Evolutionary conservation across 1,140 invertebrate genomes (phyloP).

Genomic region (Tetramorium simillimum): DNA sequence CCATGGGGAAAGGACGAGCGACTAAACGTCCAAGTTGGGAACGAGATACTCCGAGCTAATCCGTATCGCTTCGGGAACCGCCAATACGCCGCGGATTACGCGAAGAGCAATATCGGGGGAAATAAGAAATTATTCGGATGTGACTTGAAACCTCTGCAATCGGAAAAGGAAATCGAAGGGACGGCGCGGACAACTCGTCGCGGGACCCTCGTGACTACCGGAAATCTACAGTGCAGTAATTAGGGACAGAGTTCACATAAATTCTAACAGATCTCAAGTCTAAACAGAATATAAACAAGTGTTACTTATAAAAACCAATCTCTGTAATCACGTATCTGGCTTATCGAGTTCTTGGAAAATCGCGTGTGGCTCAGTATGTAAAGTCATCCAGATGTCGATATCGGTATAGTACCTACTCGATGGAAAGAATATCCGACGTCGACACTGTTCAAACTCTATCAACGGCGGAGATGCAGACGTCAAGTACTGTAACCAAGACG

Average conservation of each 20-base stretch:
- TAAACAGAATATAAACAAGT: neutral
- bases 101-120: neutral
- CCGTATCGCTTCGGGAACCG: conserved; percentile 46
- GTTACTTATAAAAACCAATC: conserved; percentile 28
- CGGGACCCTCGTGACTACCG: neutral
- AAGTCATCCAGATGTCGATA: conserved; percentile 41
- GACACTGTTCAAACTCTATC: conserved; percentile 34
- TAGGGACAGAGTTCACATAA: neutral
- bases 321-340: conserved; percentile 13
- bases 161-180: neutral
- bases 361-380: neutral
- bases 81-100: conserved; percentile 36
- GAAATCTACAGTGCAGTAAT: neutral
- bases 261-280: neutral
- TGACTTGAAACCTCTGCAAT: neutral
- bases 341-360: conserved; percentile 27
- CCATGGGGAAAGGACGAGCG: conserved; percentile 18
- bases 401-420: neutral
- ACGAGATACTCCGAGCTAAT: conserved; percentile 52
- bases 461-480: conserved; percentile 17
- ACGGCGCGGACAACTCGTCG: neutral
- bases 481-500: conserved; percentile 32
- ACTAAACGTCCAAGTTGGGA: conserved; percentile 52
- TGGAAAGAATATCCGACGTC: conserved; percentile 27
- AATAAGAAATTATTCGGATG: conserved; percentile 28